Conservation (phyloP, 2,888 invertebrate genomes). For the Ochropleura plecta region DNA sequence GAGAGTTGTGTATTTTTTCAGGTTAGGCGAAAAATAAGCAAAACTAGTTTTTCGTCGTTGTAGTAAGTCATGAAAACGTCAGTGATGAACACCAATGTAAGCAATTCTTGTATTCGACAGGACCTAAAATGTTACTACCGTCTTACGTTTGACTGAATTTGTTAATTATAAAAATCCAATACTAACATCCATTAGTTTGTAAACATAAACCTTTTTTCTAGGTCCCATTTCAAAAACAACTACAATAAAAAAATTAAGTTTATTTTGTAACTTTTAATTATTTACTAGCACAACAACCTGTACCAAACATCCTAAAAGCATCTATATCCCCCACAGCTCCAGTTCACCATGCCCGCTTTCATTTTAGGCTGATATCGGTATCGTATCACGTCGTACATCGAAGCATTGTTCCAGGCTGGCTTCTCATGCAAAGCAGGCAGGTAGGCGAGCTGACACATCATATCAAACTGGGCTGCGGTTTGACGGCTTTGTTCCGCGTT, state of each 20-base stretch:
- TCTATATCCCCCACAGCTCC: not conserved
- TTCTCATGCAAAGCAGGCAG: constrained; percentile 52
- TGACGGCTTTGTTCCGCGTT: constrained; percentile 31
- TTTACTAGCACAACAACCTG: not conserved
- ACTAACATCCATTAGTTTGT: not conserved
- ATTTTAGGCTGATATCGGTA: not conserved
- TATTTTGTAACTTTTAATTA: no score
- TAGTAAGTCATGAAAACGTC: no score
- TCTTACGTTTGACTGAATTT: not conserved
- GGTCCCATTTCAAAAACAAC: not conserved
- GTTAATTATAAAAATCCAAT: not conserved
- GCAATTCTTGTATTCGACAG: not conserved
- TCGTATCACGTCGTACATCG: constrained; percentile 37
- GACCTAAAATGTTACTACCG: not conserved
- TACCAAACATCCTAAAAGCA: constrained; percentile 7
- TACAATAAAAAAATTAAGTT: not conserved
- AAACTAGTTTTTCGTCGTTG: not conserved
- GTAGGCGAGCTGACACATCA: constrained; percentile 16
- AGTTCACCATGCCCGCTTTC: not conserved
- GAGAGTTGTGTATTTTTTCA: not conserved
- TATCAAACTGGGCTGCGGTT: constrained; percentile 24
- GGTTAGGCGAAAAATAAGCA: not conserved
- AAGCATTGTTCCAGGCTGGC: constrained; percentile 35
- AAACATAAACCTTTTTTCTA: not conserved
- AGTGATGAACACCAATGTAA: not conserved